phyloP scores from a whole-genome alignment of 2,797 vertebrate genomes.

The Acrocephalus scirpaceus region DNA sequence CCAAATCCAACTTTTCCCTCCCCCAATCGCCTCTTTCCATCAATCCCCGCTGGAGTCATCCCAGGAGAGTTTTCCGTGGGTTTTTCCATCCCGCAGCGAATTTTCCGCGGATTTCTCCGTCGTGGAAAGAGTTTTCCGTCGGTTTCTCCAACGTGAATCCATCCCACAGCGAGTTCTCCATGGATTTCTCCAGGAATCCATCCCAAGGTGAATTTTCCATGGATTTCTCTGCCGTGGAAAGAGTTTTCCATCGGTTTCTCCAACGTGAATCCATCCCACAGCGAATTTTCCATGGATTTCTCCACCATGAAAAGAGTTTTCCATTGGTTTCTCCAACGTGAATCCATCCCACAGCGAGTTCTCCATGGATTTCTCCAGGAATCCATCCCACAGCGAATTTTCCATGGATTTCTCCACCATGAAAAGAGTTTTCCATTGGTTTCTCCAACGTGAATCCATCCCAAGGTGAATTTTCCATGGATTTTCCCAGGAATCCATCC shows the following conservation, averaged over 20 bases:
- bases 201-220: no score
- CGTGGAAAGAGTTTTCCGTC: no score
- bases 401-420: neutral
- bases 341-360: neutral
- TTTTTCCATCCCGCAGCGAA: no score
- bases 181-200: no score
- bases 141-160: no score
- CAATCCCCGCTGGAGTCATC: neutral
- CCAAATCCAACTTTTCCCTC: neutral
- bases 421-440: neutral
- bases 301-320: neutral
- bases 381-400: no score
- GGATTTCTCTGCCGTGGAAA: no score
- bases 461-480: neutral
- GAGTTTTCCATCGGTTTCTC: neutral
- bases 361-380: neutral
- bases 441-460: neutral
- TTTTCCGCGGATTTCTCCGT: no score
- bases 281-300: neutral
- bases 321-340: neutral
- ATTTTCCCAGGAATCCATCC: no score
- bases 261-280: no score
- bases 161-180: no score
- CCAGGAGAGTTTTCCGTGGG: neutral
- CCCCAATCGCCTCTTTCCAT: neutral